Conservation (phyloP, 2,888 invertebrate species). For the Arctia plantaginis region DNA sequence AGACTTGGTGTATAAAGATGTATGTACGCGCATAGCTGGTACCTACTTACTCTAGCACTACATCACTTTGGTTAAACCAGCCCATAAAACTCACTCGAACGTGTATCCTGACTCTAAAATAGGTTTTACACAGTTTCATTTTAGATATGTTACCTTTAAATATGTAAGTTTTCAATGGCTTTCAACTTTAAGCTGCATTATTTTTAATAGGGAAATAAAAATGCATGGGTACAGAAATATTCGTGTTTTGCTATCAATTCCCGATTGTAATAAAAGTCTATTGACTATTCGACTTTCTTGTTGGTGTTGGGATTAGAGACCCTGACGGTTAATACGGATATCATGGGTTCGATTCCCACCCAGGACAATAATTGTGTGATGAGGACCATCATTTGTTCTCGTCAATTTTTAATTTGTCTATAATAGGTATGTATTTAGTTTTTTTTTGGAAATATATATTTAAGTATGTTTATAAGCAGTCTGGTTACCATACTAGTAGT, state of each 20-base stretch:
- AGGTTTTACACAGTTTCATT: not conserved
- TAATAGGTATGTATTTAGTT: no score
- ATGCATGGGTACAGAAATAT: not conserved
- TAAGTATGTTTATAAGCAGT: no score
- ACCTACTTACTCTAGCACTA: slow-evolving; percentile 27
- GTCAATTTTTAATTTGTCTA: no score
- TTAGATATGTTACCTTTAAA: not conserved
- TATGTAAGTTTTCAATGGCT: not conserved
- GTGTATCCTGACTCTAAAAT: slow-evolving; percentile 7
- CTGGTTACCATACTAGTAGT: no score
- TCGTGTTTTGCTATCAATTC: not conserved
- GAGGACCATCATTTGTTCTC: no score
- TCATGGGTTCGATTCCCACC: no score
- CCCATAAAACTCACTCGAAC: slow-evolving; percentile 32
- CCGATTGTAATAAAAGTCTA: not conserved
- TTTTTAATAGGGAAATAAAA: not conserved
- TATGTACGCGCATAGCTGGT: slow-evolving; percentile 20
- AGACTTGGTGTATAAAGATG: slow-evolving; percentile 11
- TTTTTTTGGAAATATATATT: no score
- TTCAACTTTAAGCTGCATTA: not conserved
- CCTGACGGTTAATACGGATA: no score
- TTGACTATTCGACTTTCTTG: no score
- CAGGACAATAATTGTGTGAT: no score
- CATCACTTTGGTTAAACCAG: slow-evolving; percentile 43
- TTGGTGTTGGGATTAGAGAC: no score